Conservation (phyloP, 2,888 invertebrate species). For the Sericinus montela region DNA sequence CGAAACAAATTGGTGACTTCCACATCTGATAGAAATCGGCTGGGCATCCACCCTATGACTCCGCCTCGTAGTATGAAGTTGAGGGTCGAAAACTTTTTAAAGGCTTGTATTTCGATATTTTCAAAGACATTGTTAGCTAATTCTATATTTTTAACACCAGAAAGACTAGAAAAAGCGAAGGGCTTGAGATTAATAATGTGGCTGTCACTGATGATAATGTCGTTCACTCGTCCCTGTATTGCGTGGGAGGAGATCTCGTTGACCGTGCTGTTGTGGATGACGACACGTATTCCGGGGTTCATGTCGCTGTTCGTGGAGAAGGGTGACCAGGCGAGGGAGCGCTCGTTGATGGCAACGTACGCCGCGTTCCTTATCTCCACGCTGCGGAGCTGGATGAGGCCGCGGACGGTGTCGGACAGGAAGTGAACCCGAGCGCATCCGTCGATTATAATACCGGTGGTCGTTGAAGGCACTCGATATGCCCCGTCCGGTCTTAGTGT, state of each 20-base stretch:
- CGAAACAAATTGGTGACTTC: constrained; percentile 83
- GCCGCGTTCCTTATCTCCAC: constrained; percentile 82
- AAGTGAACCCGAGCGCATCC: constrained; percentile 83
- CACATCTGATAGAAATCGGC: constrained; percentile 86
- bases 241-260: constrained; percentile 79
- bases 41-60: constrained; percentile 80
- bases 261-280: constrained; percentile 70
- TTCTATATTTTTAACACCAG: constrained; percentile 81
- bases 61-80: constrained; percentile 83
- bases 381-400: constrained; percentile 80
- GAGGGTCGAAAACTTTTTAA: constrained; percentile 87
- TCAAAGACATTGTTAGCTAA: constrained; percentile 80
- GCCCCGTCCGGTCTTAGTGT: constrained; percentile 78
- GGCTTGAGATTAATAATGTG: constrained; percentile 81
- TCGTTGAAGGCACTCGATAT: constrained; percentile 70
- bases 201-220: constrained; percentile 82
- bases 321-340: constrained; percentile 80
- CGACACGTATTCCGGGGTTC: constrained; percentile 78
- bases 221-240: constrained; percentile 85
- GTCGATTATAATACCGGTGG: constrained; percentile 81
- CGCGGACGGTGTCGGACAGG: constrained; percentile 76
- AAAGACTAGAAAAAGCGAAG: constrained; percentile 87
- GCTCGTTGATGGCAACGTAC: constrained; percentile 80
- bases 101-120: constrained; percentile 84
- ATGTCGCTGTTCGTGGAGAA: constrained; percentile 81